Base-by-base conservation (phyloP, 2,888 invertebrate species). In the Melitaea athalia region DNA sequence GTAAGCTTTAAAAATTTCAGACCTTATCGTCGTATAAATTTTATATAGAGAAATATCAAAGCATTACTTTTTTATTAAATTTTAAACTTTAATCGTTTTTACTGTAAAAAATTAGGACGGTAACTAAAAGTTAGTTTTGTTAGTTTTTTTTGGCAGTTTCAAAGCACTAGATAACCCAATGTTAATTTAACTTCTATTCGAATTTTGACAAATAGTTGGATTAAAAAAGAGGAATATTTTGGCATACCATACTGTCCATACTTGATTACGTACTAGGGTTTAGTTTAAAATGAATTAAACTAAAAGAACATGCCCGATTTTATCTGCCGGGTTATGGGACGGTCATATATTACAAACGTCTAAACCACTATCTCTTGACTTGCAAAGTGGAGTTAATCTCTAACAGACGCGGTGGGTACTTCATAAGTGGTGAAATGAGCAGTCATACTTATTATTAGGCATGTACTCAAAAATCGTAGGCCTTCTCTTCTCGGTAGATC, bases 341-440 rank as follows among this genome's bases (percentile, higher is more conserved):
- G 53, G 14, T 14, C 24, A 24, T 12, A 52, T 24, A 52, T 52
- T 52, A 52, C 52, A 24, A 24, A 52, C 17, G 52, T 52, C 52
- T 52, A 52, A 52, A 52, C 52, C 52, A 52, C 31, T 52, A 52
- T 52, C 52, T 52, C 52, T 52, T 52, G 52, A 52, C 52, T 52
- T 52, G 52, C 24, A 31, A 24, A 52, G 52, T 52, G 52, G 52
- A 52, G 52, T 52, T 52, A 52, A 52, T 52, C 52, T 31, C 52
- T 11, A 24, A 10, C 31, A 52, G 24, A 52, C 12, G 11, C 52
- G 5, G 5, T 24, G 24, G 24, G 52, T 52, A 11, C 17, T 52
- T 24, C 52, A 52, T 52, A 24, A 52, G 52, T 52, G 24, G 52
- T 17, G 15, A 52, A 52, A 52, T 52, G 17, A 52, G 52, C 52